Evolutionary conservation across 2,113 vertebrate species (phyloP).

Genomic region (Misgurnus anguillicaudatus): DNA sequence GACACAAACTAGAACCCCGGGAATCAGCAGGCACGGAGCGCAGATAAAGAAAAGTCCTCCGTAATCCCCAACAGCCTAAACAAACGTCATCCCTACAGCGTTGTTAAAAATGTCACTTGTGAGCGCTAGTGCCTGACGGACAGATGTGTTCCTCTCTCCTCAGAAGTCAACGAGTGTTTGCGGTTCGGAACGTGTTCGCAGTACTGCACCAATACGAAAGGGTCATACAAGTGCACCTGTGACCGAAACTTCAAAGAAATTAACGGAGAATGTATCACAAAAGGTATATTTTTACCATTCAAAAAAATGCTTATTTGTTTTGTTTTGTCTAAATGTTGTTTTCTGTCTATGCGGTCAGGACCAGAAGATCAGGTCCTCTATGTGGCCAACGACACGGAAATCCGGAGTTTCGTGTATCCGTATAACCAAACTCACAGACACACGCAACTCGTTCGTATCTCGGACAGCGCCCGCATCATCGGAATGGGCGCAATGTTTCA

Average conservation of each 20-base stretch:
- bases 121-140: neutral
- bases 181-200: constrained; percentile 83
- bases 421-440: constrained; percentile 85
- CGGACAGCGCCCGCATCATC: constrained; percentile 86
- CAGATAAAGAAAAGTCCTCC: neutral
- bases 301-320: too few species aligned
- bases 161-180: constrained; percentile 86
- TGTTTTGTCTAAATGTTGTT: neutral
- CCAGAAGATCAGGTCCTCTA: constrained; percentile 92
- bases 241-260: constrained; percentile 82
- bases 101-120: constrained; percentile 16
- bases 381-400: constrained; percentile 90
- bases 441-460: constrained; percentile 83
- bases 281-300: constrained; percentile 76
- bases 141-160: neutral
- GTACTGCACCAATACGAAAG: constrained; percentile 80
- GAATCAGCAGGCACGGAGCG: constrained; percentile 2
- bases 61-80: constrained; percentile 7
- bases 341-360: constrained; percentile 71
- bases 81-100: constrained; percentile 9
- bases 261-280: constrained; percentile 80
- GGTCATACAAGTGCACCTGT: constrained; percentile 82
- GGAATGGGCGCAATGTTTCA: constrained; percentile 86
- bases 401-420: constrained; percentile 90
- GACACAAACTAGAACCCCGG: neutral